Evolutionary conservation across 35 echinoderm and acorn worm species (phyloP).

Genomic region (Lytechinus pictus): DNA sequence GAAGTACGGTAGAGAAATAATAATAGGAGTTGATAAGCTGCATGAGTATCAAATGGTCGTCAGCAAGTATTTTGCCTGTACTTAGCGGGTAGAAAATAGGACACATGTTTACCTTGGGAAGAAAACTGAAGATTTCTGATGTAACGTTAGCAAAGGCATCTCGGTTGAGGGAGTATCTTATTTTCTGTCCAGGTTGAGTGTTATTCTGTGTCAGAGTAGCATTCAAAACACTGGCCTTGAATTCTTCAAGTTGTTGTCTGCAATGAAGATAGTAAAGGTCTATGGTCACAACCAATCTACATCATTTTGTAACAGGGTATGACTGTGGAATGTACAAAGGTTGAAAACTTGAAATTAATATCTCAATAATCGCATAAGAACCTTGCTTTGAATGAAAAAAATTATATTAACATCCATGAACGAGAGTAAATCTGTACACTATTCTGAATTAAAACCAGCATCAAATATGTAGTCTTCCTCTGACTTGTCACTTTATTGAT

Average conservation of each 20-base stretch:
- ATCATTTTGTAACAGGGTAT: too few relatives aligned
- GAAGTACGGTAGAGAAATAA: too few relatives aligned
- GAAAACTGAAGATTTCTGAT: slow-evolving; percentile 14
- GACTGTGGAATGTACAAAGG: too few relatives aligned
- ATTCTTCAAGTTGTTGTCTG: background rate
- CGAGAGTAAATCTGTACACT: background rate
- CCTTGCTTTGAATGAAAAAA: too few relatives aligned
- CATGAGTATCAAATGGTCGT: too few relatives aligned
- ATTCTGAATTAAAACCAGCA: background rate
- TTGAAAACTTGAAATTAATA: too few relatives aligned
- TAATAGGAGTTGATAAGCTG: too few relatives aligned
- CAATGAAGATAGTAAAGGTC: background rate
- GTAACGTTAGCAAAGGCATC: slow-evolving; percentile 32
- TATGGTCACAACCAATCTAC: background rate
- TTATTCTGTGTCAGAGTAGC: background rate
- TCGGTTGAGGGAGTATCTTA: slow-evolving; percentile 34
- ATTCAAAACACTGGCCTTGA: background rate
- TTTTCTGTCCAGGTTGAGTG: slow-evolving; percentile 1
- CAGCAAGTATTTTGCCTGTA: too few relatives aligned
- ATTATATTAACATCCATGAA: too few relatives aligned
- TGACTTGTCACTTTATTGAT: too few relatives aligned
- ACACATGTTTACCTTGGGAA: background rate
- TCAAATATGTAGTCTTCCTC: too few relatives aligned
- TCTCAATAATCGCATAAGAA: too few relatives aligned
- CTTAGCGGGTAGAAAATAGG: background rate